phyloP scores from a whole-genome alignment of 2,113 vertebrate genomes.

The Platycercus adscitus region DNA sequence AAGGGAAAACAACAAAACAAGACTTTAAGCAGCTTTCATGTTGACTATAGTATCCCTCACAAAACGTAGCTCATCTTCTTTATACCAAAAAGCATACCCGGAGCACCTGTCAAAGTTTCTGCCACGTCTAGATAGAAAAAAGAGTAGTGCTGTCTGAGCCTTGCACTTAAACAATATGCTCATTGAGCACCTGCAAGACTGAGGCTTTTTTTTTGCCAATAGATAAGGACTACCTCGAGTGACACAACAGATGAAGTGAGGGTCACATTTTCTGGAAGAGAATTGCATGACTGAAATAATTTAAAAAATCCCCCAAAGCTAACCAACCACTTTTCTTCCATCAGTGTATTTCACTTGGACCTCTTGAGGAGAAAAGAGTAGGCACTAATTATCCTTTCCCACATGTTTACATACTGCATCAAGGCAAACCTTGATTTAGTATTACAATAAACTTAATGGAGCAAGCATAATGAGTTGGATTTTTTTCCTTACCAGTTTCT shows the following conservation, averaged over 20 bases:
- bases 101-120: background rate
- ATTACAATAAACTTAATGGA: background rate
- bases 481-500: background rate
- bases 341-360: background rate
- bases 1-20: background rate
- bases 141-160: background rate
- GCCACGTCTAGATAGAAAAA: background rate
- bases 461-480: background rate
- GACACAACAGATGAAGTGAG: background rate
- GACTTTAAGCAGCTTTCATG: background rate
- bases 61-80: background rate
- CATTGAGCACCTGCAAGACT: background rate
- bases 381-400: background rate
- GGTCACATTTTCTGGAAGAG: background rate
- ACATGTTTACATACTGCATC: background rate
- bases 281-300: background rate
- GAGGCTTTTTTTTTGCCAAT: background rate
- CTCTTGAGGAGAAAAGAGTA: background rate
- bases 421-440: background rate
- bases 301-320: background rate
- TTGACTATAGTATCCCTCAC: background rate
- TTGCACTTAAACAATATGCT: background rate
- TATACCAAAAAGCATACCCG: background rate
- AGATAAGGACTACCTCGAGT: background rate
- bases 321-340: background rate